Conservation (phyloP, 2,113 vertebrate species). For the Ophiodon elongatus region DNA sequence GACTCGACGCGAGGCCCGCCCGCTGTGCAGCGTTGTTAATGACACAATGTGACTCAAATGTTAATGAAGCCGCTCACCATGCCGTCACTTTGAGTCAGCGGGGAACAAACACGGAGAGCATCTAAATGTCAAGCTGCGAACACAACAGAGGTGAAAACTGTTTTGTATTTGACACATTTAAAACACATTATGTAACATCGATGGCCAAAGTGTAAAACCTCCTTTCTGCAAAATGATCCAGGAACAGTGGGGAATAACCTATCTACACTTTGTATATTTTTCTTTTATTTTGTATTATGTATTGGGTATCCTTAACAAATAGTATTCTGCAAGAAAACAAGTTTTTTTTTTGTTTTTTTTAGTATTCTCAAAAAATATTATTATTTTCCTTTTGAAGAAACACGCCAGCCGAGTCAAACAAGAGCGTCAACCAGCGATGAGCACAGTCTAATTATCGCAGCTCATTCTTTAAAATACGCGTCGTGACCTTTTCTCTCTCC, state of each 20-base stretch:
- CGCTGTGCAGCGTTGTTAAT: constrained; percentile 60
- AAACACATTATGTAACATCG: background rate
- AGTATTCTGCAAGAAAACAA: no score
- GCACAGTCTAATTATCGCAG: background rate
- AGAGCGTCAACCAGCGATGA: background rate
- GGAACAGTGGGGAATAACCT: no score
- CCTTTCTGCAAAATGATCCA: no score
- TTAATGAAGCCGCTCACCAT: constrained; percentile 74
- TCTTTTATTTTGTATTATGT: no score
- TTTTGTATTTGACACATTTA: background rate
- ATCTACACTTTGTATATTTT: no score
- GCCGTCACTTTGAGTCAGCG: constrained; percentile 47
- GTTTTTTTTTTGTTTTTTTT: no score
- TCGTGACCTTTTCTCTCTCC: constrained; percentile 32
- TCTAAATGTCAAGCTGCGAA: constrained; percentile 51
- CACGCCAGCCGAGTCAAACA: background rate
- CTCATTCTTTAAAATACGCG: background rate
- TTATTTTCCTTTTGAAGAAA: background rate
- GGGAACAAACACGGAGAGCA: constrained; percentile 25
- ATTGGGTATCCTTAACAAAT: no score
- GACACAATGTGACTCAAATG: constrained; percentile 85
- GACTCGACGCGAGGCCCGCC: constrained; percentile 56
- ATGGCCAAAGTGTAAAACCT: no score
- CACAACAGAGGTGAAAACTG: background rate
- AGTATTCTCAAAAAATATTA: no score